Evolutionary conservation across 2,797 vertebrate species (phyloP).

Genomic region (Lutjanus argentimaculatus): DNA sequence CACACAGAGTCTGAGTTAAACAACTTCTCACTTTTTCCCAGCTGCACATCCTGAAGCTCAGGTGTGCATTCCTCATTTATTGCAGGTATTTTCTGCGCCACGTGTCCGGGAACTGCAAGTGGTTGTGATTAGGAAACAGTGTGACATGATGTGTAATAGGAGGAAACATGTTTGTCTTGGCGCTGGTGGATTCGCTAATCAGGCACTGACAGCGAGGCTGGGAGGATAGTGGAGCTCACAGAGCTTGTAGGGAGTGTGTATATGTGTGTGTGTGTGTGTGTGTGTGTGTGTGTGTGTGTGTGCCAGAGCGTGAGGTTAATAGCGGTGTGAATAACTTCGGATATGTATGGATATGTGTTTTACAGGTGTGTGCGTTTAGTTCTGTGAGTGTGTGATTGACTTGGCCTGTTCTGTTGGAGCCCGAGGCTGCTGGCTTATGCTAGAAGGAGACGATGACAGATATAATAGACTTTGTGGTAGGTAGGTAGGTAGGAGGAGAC

Average conservation of each 20-base stretch:
- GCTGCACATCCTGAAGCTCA: slow-evolving; percentile 32
- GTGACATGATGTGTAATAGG: slow-evolving; percentile 61
- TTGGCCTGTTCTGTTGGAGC: slow-evolving; percentile 55
- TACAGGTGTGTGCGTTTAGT: slow-evolving; percentile 60
- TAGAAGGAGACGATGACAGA: slow-evolving; percentile 72
- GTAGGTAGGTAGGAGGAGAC: slow-evolving; percentile 61
- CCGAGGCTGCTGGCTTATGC: slow-evolving; percentile 60
- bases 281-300: slow-evolving; percentile 1
- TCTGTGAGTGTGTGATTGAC: slow-evolving; percentile 63
- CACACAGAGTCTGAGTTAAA: slow-evolving; percentile 1
- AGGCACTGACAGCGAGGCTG: slow-evolving; percentile 69
- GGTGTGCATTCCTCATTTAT: slow-evolving; percentile 53
- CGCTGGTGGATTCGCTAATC: slow-evolving; percentile 60
- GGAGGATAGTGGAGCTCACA: slow-evolving; percentile 22
- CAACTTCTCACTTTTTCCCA: slow-evolving; percentile 18
- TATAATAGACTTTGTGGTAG: slow-evolving; percentile 74
- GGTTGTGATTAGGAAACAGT: slow-evolving; percentile 55
- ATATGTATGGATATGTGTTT: slow-evolving; percentile 51
- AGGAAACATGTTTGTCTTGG: slow-evolving; percentile 77
- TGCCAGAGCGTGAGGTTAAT: slow-evolving; percentile 35
- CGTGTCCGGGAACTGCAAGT: slow-evolving; percentile 39
- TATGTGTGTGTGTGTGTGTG: too few relatives aligned
- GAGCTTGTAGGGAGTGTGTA: slow-evolving; percentile 14
- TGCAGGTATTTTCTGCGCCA: slow-evolving; percentile 23
- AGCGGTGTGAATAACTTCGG: slow-evolving; percentile 42